Conservation (phyloP, 2,888 invertebrate species). For the Phytoseiulus persimilis region DNA sequence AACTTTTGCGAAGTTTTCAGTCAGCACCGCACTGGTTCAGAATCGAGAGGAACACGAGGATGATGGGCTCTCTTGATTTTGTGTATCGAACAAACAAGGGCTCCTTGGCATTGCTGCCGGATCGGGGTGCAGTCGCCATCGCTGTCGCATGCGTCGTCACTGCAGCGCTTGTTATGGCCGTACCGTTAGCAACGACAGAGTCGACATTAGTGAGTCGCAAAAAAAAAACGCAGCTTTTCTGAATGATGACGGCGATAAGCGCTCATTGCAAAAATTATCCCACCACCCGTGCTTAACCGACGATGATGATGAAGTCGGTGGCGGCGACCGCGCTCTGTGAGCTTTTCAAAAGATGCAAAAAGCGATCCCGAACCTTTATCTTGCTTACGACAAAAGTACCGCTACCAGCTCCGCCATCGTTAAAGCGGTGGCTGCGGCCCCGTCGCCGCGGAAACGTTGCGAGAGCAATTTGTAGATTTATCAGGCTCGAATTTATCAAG, state of each 20-base stretch:
- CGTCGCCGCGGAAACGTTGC: neutral
- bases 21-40: no score
- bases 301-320: neutral
- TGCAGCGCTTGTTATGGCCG: neutral
- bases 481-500: neutral
- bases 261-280: neutral
- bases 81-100: no score
- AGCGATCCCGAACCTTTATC: neutral
- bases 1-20: no score
- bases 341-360: conserved; percentile 5
- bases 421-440: neutral
- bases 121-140: no score
- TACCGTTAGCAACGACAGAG: neutral
- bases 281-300: neutral
- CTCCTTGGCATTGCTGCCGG: no score
- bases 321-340: neutral
- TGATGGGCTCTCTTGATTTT: no score
- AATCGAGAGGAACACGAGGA: no score
- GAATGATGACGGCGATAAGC: conserved; percentile 5
- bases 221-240: neutral
- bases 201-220: neutral
- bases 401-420: neutral
- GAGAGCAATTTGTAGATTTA: neutral
- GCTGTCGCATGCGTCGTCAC: neutral
- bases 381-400: neutral